Conservation (phyloP, 2,888 invertebrate species). For the Sussaba pulchella region DNA sequence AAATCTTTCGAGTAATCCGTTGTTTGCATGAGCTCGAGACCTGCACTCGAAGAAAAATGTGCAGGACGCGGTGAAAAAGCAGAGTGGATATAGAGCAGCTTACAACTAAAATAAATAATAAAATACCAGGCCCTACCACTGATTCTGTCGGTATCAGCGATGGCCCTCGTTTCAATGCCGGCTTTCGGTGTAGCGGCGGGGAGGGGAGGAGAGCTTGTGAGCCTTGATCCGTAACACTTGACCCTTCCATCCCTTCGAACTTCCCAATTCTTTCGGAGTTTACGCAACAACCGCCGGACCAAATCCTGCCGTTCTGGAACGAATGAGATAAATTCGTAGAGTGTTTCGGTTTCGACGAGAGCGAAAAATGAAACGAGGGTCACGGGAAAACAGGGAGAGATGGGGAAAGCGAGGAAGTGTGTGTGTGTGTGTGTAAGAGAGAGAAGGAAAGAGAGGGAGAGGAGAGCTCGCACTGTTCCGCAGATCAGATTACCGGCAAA, state of each 20-base stretch:
- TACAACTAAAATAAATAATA: background rate
- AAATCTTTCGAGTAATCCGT: background rate
- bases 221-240: slow-evolving; percentile 32
- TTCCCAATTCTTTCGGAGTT: slow-evolving; percentile 16
- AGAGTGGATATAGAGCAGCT: background rate
- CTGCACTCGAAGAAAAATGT: background rate
- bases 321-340: slow-evolving; percentile 47
- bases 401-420: too few species aligned
- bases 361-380: background rate
- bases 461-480: slow-evolving; percentile 22
- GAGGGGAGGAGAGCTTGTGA: too few species aligned
- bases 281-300: slow-evolving; percentile 10
- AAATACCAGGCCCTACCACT: background rate
- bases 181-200: too few species aligned
- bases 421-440: too few species aligned
- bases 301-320: slow-evolving; percentile 13
- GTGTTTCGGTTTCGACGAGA: slow-evolving; percentile 14
- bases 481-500: slow-evolving; percentile 51
- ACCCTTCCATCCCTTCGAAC: slow-evolving; percentile 10
- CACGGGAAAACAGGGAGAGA: slow-evolving; percentile 17
- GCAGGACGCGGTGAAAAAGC: background rate
- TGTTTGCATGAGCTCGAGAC: too few species aligned
- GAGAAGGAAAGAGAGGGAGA: slow-evolving; percentile 20
- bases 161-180: background rate
- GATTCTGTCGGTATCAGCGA: background rate